A percentile compares a stretch with the other conserved stretches of the same genome.
Evolutionary conservation across 2,797 vertebrate genomes (phyloP).

Genomic region (Poliocrania exsul): DNA sequence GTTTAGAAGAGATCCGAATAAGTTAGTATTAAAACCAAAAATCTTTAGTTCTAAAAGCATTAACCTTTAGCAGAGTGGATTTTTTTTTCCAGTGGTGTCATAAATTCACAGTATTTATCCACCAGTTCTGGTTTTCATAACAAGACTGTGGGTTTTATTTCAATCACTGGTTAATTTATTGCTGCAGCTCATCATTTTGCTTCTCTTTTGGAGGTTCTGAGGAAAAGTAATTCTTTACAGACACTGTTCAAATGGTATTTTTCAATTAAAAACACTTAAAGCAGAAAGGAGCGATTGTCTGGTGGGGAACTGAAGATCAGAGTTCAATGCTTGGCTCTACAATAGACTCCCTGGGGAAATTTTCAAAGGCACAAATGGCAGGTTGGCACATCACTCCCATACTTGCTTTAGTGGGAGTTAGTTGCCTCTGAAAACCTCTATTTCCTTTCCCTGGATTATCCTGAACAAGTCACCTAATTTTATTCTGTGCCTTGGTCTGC

Average conservation of each 20-base stretch:
- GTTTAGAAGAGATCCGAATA: conserved; percentile 5
- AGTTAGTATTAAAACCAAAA: conserved; percentile 35
- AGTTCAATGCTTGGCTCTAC: conserved; percentile 65
- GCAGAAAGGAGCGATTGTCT: conserved; percentile 57
- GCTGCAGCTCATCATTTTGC: conserved; percentile 55
- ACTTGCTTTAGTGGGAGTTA: conserved; percentile 49
- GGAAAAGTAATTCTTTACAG: conserved; percentile 66
- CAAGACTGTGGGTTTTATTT: conserved; percentile 60
- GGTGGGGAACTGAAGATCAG: conserved; percentile 43
- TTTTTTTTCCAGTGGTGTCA: conserved; percentile 35
- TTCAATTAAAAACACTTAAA: conserved; percentile 69
- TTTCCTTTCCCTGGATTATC: conserved; percentile 35
- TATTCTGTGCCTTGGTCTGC: neutral
- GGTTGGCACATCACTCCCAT: conserved; percentile 63
- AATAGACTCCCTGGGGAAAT: conserved; percentile 63
- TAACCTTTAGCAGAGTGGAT: conserved; percentile 23
- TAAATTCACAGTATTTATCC: conserved; percentile 53
- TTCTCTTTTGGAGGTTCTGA: conserved; percentile 57
- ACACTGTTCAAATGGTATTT: conserved; percentile 61
- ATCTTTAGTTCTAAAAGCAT: conserved; percentile 4
- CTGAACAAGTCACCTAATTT: neutral
- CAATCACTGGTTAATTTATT: conserved; percentile 63
- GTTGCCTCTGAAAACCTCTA: conserved; percentile 48
- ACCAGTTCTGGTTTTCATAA: conserved; percentile 64
- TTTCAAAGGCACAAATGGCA: conserved; percentile 71